phyloP scores from a whole-genome alignment of 53 echinoderm and acorn worm species.

The Crossaster papposus region DNA sequence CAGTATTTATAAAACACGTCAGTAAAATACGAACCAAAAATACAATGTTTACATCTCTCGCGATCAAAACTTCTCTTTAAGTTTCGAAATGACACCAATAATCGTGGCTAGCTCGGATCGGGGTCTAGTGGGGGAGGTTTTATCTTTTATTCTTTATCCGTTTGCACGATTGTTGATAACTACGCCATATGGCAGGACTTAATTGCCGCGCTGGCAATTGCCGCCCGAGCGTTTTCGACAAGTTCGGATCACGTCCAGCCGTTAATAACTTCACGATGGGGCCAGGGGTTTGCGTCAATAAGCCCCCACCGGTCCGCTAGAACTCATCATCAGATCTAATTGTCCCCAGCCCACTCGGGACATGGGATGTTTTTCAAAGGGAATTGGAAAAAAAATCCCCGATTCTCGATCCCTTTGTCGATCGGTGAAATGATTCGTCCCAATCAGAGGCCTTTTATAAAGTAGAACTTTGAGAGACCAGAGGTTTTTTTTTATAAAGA shows the following conservation, averaged over 20 bases:
- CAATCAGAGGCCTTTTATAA: background rate
- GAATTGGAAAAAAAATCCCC: background rate
- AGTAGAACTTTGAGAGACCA: background rate
- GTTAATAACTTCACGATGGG: background rate
- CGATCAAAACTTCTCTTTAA: no score
- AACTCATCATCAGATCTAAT: conserved; percentile 1
- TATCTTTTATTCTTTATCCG: no score
- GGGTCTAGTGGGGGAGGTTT: no score
- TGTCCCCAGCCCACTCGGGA: background rate
- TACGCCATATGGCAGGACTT: no score
- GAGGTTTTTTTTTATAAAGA: background rate
- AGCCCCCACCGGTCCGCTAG: background rate
- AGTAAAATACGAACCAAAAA: no score
- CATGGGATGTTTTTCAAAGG: background rate
- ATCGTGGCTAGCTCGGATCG: no score
- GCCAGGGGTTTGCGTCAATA: background rate
- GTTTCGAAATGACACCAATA: no score
- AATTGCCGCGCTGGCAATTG: background rate
- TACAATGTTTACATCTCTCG: no score
- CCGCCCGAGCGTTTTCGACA: background rate
- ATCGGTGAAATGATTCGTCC: background rate
- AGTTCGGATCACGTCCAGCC: background rate
- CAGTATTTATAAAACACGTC: no score
- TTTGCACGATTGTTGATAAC: no score
- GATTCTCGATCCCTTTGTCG: background rate